Base-by-base conservation (phyloP, 2,888 invertebrate genomes). In the Drosophila mimica region DNA sequence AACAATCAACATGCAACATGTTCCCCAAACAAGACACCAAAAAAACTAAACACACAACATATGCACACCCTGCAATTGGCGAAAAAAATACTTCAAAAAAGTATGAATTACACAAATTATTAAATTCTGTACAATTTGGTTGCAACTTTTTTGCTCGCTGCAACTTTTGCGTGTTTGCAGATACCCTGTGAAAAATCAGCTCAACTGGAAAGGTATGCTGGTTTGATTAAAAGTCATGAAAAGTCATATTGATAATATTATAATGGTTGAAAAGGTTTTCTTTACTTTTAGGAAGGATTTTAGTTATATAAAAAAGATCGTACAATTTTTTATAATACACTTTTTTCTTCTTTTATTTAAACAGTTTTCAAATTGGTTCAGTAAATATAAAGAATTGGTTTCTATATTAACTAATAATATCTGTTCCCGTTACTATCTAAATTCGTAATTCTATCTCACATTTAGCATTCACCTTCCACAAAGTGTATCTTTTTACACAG, bases 1-100 rank as follows among this genome's bases (percentile, higher is more conserved):
- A 67, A 63, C 65, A 66, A 56, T 58, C 81, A 56, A 56, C 81
- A 66, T 70, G 83, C 87, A 83, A 83, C 81, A 81, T 70, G 83
- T 70, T 76, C 72, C 72, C 83, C 76, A 72, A 66, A 73, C 28
- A 25, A 17, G 7, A 56, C 11, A 25, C 25, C 25, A 5, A 13
- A 28, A 38, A 49, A 56, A 64, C 49, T 25, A 58, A 68, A 20
- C 25, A 60, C 62, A 65, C 61, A 62, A 65, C 86, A 79, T 72
- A 75, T 82, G 80, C 67, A 65, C 49, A 36, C 34, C 34, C 53
- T 46, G 76, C 64, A 68, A 36, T 43, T 46, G 57, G 25, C 43
- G 15, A 38, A 31, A 52, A 60, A 17, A 11, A 11, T 6, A 28
- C 13, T 31, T 28, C 40, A 61, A 38, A 49, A 9, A 28, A 30